Evolutionary conservation across 2,113 vertebrate genomes (phyloP), one percentile per base, ranked within the genome.

Genomic region (Podiceps cristatus): DNA sequence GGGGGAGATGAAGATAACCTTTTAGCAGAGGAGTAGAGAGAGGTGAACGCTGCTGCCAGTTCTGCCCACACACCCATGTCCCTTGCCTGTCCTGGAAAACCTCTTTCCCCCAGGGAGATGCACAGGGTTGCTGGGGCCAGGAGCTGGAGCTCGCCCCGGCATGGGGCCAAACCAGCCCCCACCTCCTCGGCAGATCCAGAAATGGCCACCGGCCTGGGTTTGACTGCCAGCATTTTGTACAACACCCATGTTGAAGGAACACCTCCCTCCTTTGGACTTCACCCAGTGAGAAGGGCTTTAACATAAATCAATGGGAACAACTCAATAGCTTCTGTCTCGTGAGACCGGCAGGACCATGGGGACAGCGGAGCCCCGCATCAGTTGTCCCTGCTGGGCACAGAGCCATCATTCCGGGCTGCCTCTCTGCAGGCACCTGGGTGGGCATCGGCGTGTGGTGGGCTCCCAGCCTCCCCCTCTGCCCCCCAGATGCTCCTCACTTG

Each of bases 201-300:
- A 13, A 49, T 2, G 4, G 50, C 29, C 8, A 1, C 11, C 2
- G 1, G 7, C 17, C 25, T 2, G 0, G 63, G 15, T 40, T 11
- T 49, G 37, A 31, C 27, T 18, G 18, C 4, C 2, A n/a, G 31
- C 6, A 0, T 15, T 25, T 50, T 33, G 31, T 17, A 18, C 66
- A 31, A 18, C 31, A 7, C 14, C 18, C 37, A 28, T 18, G 10
- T 35, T 1, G 23, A 37, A 53, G 33, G 37, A 37, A 42, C 18
- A 11, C 6, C 52, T 75, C 81, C 25, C 9, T 19, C 63, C 68
- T n/a, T 44, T 4, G 67, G 47, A 8, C 49, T 58, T 15, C 23
- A 78, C 11, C 16, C 75, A 60, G 50, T 0, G 5, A 59, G 74
- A 50, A 24, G 31, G 11, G 7, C 24, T 72, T n/a, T 13, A 23